phyloP scores from a whole-genome alignment of 2,888 invertebrate species.

The Labia minor region DNA sequence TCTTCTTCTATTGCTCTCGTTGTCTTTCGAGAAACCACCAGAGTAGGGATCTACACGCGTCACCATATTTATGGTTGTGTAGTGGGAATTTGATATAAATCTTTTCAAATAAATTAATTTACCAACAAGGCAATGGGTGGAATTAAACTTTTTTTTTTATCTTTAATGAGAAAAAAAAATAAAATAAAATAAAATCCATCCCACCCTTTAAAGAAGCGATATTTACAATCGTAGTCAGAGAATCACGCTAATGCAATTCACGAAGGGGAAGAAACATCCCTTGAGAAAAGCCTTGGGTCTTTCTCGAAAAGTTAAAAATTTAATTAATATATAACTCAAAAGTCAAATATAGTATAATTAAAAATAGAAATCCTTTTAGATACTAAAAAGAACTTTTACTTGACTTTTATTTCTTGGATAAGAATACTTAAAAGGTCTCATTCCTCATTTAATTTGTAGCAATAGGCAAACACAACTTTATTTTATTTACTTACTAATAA shows the following conservation, averaged over 20 bases:
- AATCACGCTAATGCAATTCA: background rate
- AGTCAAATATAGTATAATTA: conserved; percentile 4
- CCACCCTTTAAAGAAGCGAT: background rate
- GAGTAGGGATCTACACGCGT: background rate
- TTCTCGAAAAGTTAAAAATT: conserved; percentile 3
- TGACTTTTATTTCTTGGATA: background rate
- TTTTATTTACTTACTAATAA: no score
- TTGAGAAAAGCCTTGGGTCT: background rate
- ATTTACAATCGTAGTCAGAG: background rate
- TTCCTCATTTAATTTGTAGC: background rate
- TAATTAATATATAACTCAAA: conserved; percentile 4
- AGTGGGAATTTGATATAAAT: background rate
- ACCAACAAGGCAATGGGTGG: background rate
- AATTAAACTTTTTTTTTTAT: background rate
- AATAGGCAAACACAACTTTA: no score
- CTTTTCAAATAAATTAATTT: conserved; percentile 1
- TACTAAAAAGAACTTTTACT: background rate
- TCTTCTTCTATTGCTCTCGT: no score
- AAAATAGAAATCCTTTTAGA: conserved; percentile 9
- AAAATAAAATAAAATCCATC: background rate
- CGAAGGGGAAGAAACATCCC: background rate
- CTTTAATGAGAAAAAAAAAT: background rate
- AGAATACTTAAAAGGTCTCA: background rate
- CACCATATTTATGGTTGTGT: background rate
- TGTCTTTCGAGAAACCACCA: background rate